These are phyloP conservation scores for Hippopotamyrus pictus DNA, from an alignment of 2,797 vertebrate species.

Conservation along the genomic window DNA sequence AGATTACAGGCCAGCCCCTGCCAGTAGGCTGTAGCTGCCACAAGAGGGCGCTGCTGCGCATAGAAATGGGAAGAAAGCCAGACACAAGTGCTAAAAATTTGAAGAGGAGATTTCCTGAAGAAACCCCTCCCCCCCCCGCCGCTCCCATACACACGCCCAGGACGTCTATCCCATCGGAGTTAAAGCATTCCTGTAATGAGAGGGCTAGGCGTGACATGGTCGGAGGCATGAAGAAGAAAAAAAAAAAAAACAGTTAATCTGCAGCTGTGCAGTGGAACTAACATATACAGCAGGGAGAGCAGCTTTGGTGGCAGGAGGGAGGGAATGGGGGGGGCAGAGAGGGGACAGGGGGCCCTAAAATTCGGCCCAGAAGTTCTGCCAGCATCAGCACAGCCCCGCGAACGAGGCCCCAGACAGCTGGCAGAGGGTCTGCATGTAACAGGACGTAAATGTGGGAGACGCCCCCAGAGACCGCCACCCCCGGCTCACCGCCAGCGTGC, in stretches of 20 bases:
- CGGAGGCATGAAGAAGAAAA: not conserved
- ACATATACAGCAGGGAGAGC: not conserved
- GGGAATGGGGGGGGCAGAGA: not conserved
- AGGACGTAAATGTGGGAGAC: not conserved
- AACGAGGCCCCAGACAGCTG: not conserved
- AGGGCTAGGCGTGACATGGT: not conserved
- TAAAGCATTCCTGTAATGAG: slow-evolving; percentile 7
- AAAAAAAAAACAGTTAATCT: not conserved
- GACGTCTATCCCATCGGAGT: not conserved
- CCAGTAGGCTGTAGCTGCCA: slow-evolving; percentile 36
- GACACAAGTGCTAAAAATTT: not conserved
- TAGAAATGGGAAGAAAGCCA: not conserved
- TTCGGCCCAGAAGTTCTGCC: not conserved
- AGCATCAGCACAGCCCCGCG: not conserved
- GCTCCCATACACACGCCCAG: not conserved
- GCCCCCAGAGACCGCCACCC: not conserved
- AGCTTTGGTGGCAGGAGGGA: not conserved
- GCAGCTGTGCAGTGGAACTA: not conserved
- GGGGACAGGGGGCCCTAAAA: not conserved
- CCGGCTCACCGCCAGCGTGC: slow-evolving; percentile 87
- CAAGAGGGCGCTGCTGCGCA: slow-evolving; percentile 52
- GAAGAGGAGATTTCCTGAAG: not conserved
- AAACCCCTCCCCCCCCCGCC: not conserved
- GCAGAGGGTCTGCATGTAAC: not conserved
- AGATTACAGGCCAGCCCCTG: slow-evolving; percentile 14